Percentiles rank a stretch among this genome's conserved stretches.
phyloP scores from a whole-genome alignment of 2,888 invertebrate species.

The Isotomurus palustris region DNA sequence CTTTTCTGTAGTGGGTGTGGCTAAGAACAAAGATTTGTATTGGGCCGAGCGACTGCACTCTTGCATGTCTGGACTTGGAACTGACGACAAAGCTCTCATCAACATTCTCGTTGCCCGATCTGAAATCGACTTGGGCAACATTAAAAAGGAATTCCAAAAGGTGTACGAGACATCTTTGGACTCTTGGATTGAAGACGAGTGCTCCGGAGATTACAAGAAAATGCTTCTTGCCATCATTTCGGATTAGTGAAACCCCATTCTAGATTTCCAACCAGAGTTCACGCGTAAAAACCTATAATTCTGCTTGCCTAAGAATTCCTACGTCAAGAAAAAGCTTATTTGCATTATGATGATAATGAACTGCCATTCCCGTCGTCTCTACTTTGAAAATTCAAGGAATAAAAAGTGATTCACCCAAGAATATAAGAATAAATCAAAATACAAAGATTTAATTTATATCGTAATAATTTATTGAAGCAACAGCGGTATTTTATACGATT shows the following conservation, averaged over 20 bases:
- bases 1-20: constrained; percentile 42
- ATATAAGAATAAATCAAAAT: too few species aligned
- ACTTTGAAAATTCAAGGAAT: too few species aligned
- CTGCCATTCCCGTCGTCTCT: too few species aligned
- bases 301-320: too few species aligned
- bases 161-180: constrained; percentile 65
- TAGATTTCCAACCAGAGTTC: too few species aligned
- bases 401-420: too few species aligned
- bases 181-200: constrained; percentile 54
- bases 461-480: too few species aligned
- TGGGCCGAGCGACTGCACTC: constrained; percentile 67
- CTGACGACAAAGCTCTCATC: constrained; percentile 67
- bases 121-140: constrained; percentile 65
- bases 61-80: constrained; percentile 70
- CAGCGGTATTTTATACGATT: too few species aligned
- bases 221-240: constrained; percentile 38
- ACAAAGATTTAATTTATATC: too few species aligned
- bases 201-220: constrained; percentile 45
- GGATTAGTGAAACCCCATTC: constrained; percentile 11
- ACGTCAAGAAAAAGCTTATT: too few species aligned
- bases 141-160: constrained; percentile 66
- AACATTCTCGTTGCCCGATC: constrained; percentile 69
- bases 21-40: constrained; percentile 56
- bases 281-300: too few species aligned
- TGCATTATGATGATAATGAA: too few species aligned